Conservation (phyloP, 2,888 invertebrate species). For the Zygaena filipendulae region DNA sequence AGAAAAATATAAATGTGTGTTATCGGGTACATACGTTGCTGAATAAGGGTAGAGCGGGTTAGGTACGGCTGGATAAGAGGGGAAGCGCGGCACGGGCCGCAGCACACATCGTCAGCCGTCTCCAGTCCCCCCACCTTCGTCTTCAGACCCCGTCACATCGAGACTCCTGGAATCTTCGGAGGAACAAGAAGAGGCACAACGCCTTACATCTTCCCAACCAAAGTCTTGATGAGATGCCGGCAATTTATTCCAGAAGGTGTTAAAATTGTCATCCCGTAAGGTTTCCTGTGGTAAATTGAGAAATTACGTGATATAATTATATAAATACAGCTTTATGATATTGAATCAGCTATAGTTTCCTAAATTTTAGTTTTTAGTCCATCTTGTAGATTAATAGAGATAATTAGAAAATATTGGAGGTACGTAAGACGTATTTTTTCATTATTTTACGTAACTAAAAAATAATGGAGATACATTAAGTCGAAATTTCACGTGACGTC, state of each 20-base stretch:
- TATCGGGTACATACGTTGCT: conserved; percentile 35
- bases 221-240: conserved; percentile 36
- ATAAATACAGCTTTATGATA: no score
- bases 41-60: conserved; percentile 35
- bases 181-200: conserved; percentile 48
- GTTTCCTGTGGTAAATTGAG: conserved; percentile 35
- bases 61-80: conserved; percentile 32
- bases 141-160: conserved; percentile 64
- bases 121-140: conserved; percentile 43
- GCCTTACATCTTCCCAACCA: conserved; percentile 42
- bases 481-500: no score
- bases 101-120: conserved; percentile 57
- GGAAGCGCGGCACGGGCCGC: conserved; percentile 66
- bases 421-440: no score
- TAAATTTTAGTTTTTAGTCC: no score
- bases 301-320: neutral
- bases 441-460: no score
- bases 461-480: no score
- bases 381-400: no score
- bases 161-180: conserved; percentile 60
- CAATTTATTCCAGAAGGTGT: conserved; percentile 58
- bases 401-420: no score
- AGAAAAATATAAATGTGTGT: conserved; percentile 43
- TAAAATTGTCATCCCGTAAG: conserved; percentile 48
- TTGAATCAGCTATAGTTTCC: no score